Conservation (phyloP, 1,140 invertebrate genomes). For the Drosophila oshimai region DNA sequence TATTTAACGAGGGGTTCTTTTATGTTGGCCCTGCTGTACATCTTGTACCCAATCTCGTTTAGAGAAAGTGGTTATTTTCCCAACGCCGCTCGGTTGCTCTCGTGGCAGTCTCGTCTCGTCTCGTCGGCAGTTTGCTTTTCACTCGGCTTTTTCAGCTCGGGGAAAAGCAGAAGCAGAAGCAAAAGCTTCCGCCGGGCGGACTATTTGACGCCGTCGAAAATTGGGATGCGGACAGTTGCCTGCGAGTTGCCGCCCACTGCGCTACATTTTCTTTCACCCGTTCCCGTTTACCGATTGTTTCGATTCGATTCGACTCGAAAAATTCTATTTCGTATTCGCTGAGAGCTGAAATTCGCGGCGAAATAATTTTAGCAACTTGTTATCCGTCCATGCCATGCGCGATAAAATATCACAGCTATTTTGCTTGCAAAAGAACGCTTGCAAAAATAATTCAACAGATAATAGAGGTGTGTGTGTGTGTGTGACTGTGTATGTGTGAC, state of each 20-base stretch:
- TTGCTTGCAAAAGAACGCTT: constrained; percentile 83
- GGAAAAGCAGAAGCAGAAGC: no score
- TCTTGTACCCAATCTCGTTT: background rate
- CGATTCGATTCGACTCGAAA: constrained; percentile 10
- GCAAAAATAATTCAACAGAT: constrained; percentile 82
- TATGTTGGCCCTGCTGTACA: no score
- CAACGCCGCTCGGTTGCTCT: background rate
- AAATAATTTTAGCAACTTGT: constrained; percentile 81
- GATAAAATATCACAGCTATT: constrained; percentile 83
- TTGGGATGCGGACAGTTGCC: constrained; percentile 44
- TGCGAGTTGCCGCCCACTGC: constrained; percentile 45
- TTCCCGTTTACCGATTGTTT: constrained; percentile 13
- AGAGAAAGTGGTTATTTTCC: background rate
- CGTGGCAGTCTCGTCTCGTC: background rate
- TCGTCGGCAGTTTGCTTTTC: background rate
- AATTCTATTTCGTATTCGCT: constrained; percentile 64
- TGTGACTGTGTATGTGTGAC: background rate
- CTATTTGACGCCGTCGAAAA: constrained; percentile 41
- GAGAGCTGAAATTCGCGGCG: constrained; percentile 74
- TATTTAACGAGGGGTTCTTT: no score
- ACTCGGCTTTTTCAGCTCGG: constrained; percentile 1
- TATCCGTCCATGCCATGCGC: constrained; percentile 83
- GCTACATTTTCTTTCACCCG: background rate
- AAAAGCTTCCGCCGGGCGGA: constrained; percentile 28
- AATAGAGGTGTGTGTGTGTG: constrained; percentile 61